Conservation (phyloP, 2,888 invertebrate genomes). For the Mesorhabditis spiculigera region DNA sequence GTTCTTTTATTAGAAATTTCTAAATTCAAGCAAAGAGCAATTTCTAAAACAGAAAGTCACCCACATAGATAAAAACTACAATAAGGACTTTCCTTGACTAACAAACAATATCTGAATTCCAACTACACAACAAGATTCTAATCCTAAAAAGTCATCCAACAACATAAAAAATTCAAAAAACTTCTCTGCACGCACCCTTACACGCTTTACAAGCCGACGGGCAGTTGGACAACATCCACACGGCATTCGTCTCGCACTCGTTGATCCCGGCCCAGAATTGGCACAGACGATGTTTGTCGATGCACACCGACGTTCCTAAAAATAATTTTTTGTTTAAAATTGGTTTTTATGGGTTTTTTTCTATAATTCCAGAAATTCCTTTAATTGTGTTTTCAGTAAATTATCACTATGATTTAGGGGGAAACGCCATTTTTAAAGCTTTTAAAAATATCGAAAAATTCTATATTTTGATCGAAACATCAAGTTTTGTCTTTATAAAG, state of each 20-base stretch:
- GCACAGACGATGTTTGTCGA: constrained; percentile 54
- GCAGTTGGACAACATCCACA: constrained; percentile 58
- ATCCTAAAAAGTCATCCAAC: not conserved
- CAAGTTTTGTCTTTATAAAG: not conserved
- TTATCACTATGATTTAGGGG: not conserved
- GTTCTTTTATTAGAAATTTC: too few species aligned
- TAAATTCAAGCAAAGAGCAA: too few species aligned
- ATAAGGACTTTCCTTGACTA: not conserved
- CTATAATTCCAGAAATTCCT: not conserved
- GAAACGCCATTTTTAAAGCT: not conserved
- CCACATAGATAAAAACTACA: too few species aligned
- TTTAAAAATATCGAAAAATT: constrained; percentile 9
- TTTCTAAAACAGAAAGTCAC: too few species aligned
- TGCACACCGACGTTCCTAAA: constrained; percentile 46
- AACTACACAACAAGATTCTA: not conserved
- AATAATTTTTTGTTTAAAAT: not conserved
- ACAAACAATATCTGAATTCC: not conserved
- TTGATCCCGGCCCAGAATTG: constrained; percentile 54
- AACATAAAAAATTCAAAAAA: constrained; percentile 6
- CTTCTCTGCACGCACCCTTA: constrained; percentile 35
- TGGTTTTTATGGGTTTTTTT: not conserved
- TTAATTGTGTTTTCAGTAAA: not conserved
- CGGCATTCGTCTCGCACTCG: constrained; percentile 55
- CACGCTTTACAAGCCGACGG: constrained; percentile 53
- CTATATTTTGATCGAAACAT: not conserved